Evolutionary conservation across 1,140 invertebrate species (phyloP), one percentile per base, ranked within the genome.

Genomic region (Steinernema feltiae): DNA sequence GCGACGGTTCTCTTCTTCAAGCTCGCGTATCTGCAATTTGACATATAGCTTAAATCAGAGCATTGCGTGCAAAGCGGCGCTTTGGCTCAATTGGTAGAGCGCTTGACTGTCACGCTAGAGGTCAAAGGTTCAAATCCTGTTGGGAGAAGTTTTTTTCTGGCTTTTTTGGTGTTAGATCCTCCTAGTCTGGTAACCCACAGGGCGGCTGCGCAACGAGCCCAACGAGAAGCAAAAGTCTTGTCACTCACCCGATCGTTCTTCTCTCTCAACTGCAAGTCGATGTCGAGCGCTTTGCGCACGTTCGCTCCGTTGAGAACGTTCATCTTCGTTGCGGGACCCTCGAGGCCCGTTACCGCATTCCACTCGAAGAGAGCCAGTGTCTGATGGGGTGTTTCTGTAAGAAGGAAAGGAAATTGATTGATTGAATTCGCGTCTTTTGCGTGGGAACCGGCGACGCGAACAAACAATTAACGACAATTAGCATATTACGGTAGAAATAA

Each of bases 321-420:
- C 53, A 63, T 63, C 53, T 63, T 63, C 53, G 53, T 63, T 63
- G 53, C 53, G 53, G 24, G 53, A 63, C 53, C 53, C 24, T 63
- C 24, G 53, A 63, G 53, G 53, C 53, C 53, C 24, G 15, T 63
- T 63, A 63, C 53, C 12, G 53, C 53, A 63, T 63, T 12, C 15
- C 15, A 63, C 2, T 27, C 24, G 12, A 63, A 63, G 53, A 63
- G 53, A 15, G 53, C 53, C 53, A 63, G 12, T 12, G 12, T 63
- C 53, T 63, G 35, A 41, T n/a, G 35, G 35, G 18, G 35, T 63
- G 12, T 63, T 63, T 63, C 12, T 63, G 7, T 63, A 63, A 63
- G 12, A 63, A 7, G 3, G 35, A 41, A 41, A 41, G 7, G 35
- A 7, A 27, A 63, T 12, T 12, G 24, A 63, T 27, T 63, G 15